Conservation (phyloP, 2,797 vertebrate species). For the Semaprochilodus insignis region DNA sequence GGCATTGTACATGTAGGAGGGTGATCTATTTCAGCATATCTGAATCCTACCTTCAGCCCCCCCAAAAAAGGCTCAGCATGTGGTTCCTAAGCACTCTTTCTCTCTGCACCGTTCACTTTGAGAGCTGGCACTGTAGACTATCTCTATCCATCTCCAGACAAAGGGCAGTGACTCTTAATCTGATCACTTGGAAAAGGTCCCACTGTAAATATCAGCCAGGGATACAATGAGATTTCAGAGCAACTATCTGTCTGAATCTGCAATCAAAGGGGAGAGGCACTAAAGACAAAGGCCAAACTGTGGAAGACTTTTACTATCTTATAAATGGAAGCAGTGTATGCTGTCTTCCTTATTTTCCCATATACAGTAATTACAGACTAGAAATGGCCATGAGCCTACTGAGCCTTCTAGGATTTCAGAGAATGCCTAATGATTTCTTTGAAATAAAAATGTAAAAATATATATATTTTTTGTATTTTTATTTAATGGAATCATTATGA, state of each 20-base stretch:
- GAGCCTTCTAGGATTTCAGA: too few relatives aligned
- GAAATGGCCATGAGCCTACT: neutral
- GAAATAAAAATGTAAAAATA: too few relatives aligned
- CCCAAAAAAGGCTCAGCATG: neutral
- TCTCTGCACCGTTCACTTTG: neutral
- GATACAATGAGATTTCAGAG: slow-evolving; percentile 42
- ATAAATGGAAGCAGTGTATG: slow-evolving; percentile 14
- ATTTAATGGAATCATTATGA: too few relatives aligned
- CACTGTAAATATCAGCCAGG: slow-evolving; percentile 35
- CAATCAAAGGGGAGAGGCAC: slow-evolving; percentile 7
- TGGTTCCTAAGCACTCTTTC: neutral
- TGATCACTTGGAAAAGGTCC: slow-evolving; percentile 34
- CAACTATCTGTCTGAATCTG: slow-evolving; percentile 33
- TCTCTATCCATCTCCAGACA: slow-evolving; percentile 21
- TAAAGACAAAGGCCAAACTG: slow-evolving; percentile 21
- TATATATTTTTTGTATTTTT: too few relatives aligned
- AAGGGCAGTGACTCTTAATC: slow-evolving; percentile 32
- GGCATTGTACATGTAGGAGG: neutral
- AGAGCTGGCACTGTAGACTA: slow-evolving; percentile 14
- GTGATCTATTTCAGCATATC: slow-evolving; percentile 21
- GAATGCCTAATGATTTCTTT: too few relatives aligned
- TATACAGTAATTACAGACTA: neutral
- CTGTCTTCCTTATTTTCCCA: neutral
- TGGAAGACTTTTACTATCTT: neutral
- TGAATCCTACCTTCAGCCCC: neutral